These are phyloP conservation scores for Oreocharis arfaki DNA, from an alignment of 2,113 vertebrate species.

Conservation along the genomic window DNA sequence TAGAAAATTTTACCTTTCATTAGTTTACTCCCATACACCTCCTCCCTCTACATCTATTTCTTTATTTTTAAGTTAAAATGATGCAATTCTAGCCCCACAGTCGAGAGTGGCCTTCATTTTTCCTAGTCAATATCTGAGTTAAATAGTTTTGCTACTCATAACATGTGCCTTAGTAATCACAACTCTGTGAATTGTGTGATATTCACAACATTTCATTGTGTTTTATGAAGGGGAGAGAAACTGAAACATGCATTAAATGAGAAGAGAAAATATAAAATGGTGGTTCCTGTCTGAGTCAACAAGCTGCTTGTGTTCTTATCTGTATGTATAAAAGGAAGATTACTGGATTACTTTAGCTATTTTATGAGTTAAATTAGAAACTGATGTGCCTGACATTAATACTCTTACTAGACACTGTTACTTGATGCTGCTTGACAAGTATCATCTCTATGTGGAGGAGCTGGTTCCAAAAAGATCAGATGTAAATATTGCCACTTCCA, in stretches of 20 bases:
- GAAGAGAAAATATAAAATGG: not conserved
- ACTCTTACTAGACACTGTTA: not conserved
- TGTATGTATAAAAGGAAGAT: not conserved
- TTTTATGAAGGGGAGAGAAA: not conserved
- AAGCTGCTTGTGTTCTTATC: not conserved
- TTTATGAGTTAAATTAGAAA: constrained; percentile 13
- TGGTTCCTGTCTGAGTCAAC: not conserved
- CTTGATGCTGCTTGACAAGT: not conserved
- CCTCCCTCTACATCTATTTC: not conserved
- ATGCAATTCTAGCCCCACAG: not conserved
- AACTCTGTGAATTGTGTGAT: not conserved
- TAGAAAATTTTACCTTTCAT: not conserved
- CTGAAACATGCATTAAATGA: not conserved
- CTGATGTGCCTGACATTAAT: not conserved
- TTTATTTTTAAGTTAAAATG: not conserved
- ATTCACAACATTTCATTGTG: not conserved
- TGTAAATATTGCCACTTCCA: not conserved
- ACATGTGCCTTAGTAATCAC: not conserved
- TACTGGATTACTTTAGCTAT: not conserved
- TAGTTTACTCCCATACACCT: not conserved
- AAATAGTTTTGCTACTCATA: not conserved
- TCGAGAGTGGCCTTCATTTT: not conserved
- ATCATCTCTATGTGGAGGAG: not conserved
- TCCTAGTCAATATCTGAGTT: not conserved
- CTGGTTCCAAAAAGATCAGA: not conserved